Conservation (phyloP, 2,888 invertebrate genomes). For the Drosophila atripex region DNA sequence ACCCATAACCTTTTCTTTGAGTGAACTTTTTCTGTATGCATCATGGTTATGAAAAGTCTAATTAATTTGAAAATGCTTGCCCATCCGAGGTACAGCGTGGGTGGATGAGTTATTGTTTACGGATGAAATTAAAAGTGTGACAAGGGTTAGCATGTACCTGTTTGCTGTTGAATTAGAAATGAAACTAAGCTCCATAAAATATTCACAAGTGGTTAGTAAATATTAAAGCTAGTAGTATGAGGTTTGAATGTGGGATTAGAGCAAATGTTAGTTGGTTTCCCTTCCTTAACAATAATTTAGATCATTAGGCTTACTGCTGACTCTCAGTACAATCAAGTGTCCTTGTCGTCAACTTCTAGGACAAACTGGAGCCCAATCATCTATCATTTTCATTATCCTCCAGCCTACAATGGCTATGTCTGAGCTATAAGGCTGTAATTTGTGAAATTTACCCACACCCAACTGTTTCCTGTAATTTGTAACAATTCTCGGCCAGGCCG, state of each 20-base stretch:
- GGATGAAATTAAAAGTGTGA: constrained; percentile 2
- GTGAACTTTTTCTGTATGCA: not conserved
- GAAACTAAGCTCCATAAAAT: not conserved
- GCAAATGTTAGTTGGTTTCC: not conserved
- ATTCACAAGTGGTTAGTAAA: not conserved
- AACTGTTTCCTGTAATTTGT: constrained; percentile 48
- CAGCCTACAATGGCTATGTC: constrained; percentile 27
- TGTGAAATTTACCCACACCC: constrained; percentile 7
- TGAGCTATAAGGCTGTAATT: constrained; percentile 47
- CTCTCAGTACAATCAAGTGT: constrained; percentile 30
- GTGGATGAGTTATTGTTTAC: not conserved
- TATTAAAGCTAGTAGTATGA: constrained; percentile 1
- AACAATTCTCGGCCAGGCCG: constrained; percentile 23
- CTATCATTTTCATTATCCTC: constrained; percentile 25
- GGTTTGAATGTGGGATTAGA: not conserved
- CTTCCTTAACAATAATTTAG: not conserved
- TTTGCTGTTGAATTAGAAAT: not conserved
- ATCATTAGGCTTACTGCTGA: not conserved
- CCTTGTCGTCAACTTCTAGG: constrained; percentile 4
- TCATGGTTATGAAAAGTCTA: not conserved
- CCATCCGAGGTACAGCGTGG: not conserved
- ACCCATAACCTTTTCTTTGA: not conserved
- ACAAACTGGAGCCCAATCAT: constrained; percentile 29
- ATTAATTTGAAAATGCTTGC: not conserved
- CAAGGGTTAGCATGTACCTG: not conserved